Evolutionary conservation across 2,113 vertebrate genomes (phyloP).

Genomic region (Phrynocephalus versicolor): DNA sequence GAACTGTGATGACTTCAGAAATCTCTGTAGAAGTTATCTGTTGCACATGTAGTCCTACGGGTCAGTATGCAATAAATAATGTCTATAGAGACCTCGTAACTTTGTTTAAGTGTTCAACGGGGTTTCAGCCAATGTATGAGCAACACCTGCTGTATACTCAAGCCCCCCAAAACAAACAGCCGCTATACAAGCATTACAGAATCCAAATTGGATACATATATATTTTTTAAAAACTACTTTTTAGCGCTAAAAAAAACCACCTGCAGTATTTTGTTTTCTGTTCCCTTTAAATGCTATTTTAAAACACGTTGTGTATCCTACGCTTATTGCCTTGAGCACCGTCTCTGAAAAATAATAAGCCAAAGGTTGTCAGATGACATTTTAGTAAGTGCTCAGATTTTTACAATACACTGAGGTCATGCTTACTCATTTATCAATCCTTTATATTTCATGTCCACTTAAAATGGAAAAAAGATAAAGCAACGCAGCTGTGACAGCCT

Average conservation of each 20-base stretch:
- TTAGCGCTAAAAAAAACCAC: not conserved
- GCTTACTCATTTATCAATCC: not conserved
- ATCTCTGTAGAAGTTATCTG: no score
- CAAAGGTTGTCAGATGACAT: not conserved
- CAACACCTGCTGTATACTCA: not conserved
- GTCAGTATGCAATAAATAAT: no score
- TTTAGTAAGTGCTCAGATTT: not conserved
- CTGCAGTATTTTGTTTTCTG: no score
- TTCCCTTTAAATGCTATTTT: not conserved
- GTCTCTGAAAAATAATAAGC: not conserved
- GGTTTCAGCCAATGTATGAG: not conserved
- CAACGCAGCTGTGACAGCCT: not conserved
- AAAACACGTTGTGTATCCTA: not conserved
- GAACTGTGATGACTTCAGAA: no score
- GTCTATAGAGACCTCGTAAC: no score
- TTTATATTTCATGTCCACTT: constrained; percentile 7
- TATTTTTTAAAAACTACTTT: not conserved
- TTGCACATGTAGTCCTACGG: no score
- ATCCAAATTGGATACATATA: not conserved
- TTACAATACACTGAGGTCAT: not conserved
- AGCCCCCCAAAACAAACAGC: not conserved
- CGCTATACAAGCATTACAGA: not conserved
- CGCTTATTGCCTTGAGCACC: not conserved
- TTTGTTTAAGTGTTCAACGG: no score
- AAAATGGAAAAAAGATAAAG: not conserved